Percentiles rank a stretch among this genome's conserved stretches.
phyloP scores from a whole-genome alignment of 2,113 vertebrate species.

The Seriola dumerili region DNA sequence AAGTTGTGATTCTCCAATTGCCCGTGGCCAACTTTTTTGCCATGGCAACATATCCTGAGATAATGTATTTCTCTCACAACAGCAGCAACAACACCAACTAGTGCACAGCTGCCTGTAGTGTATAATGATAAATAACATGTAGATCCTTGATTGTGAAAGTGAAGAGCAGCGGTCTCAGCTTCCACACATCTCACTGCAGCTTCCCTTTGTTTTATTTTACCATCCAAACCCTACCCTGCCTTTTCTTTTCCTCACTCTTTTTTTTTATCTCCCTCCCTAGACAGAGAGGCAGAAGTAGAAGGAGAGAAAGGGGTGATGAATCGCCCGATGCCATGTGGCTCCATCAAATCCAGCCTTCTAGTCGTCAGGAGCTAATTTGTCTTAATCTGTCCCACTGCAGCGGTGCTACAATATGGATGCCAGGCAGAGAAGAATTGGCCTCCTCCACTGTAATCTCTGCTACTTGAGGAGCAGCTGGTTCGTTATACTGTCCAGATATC shows the following conservation, averaged over 20 bases:
- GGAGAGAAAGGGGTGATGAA: slow-evolving; percentile 54
- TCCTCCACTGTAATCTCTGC: slow-evolving; percentile 63
- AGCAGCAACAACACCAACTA: neutral
- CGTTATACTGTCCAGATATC: slow-evolving; percentile 49
- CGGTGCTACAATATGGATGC: slow-evolving; percentile 60
- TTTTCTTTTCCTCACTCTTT: neutral
- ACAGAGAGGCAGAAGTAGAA: slow-evolving; percentile 31
- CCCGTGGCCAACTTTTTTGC: slow-evolving; percentile 20
- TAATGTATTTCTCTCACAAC: neutral
- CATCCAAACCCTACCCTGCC: neutral
- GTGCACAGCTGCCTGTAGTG: neutral
- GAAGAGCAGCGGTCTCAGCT: neutral
- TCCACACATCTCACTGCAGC: slow-evolving; percentile 4
- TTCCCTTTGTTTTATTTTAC: slow-evolving; percentile 22
- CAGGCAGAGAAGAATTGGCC: slow-evolving; percentile 65
- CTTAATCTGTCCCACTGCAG: slow-evolving; percentile 72
- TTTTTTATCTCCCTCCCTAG: slow-evolving; percentile 3
- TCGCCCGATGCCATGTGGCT: slow-evolving; percentile 53
- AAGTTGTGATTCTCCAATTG: slow-evolving; percentile 31
- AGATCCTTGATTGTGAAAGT: slow-evolving; percentile 18
- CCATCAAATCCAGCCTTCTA: slow-evolving; percentile 66
- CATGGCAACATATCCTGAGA: neutral
- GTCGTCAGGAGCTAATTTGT: slow-evolving; percentile 69
- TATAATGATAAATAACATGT: neutral
- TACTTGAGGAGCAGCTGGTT: slow-evolving; percentile 62